These are phyloP conservation scores for Xanthorhoe designata DNA, from an alignment of 2,888 invertebrate species.

Conservation along the genomic window DNA sequence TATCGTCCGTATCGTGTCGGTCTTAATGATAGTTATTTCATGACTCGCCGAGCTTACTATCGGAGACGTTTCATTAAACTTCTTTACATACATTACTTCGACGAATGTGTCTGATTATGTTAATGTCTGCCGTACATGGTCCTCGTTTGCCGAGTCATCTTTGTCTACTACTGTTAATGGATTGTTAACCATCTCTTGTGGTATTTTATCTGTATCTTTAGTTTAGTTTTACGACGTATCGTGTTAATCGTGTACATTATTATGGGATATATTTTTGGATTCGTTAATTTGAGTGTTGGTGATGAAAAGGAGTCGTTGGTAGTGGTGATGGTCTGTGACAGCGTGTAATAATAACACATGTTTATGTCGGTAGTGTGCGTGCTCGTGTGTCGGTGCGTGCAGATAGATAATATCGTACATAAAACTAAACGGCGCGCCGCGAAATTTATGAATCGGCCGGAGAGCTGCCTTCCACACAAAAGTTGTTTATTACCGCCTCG, in stretches of 20 bases:
- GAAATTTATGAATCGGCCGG: conserved; percentile 81
- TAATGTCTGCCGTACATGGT: conserved; percentile 70
- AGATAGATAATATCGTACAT: conserved; percentile 79
- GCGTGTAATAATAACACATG: conserved; percentile 46
- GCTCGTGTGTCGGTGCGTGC: conserved; percentile 60
- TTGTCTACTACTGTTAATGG: conserved; percentile 73
- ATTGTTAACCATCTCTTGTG: conserved; percentile 61
- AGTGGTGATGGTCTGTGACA: conserved; percentile 33
- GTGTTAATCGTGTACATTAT: conserved; percentile 16
- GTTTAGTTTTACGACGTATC: conserved; percentile 36
- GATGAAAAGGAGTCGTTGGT: conserved; percentile 1
- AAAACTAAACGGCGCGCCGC: conserved; percentile 81
- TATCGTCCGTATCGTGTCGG: conserved; percentile 84
- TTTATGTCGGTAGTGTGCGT: conserved; percentile 45
- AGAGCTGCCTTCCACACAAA: conserved; percentile 83
- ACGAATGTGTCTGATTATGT: conserved; percentile 82
- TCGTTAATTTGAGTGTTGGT: conserved; percentile 19
- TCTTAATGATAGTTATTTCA: conserved; percentile 84
- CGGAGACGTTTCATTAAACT: conserved; percentile 82
- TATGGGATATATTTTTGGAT: conserved; percentile 16
- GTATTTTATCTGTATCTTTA: conserved; percentile 54
- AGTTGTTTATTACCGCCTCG: conserved; percentile 77
- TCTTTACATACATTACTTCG: conserved; percentile 80
- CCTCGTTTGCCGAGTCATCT: conserved; percentile 65
- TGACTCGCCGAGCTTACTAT: conserved; percentile 78